Conservation (phyloP, 2,797 vertebrate genomes). For the Orientallactaga sibirica region DNA sequence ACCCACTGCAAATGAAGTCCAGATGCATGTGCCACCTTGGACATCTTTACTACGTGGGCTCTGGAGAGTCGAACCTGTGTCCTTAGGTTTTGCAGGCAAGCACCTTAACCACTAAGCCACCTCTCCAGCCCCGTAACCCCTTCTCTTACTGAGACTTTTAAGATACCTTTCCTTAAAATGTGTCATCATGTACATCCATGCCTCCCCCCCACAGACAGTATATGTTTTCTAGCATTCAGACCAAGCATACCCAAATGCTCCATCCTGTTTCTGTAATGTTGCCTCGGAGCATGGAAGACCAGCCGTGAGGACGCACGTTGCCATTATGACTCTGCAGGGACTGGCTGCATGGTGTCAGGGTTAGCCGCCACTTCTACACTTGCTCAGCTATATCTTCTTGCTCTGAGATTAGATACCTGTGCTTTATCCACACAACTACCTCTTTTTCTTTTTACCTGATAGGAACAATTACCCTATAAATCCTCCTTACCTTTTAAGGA, state of each 20-base stretch:
- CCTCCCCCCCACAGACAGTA: not conserved
- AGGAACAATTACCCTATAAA: not conserved
- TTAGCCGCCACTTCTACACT: not conserved
- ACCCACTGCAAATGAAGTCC: too few relatives aligned
- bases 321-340: not conserved
- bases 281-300: not conserved
- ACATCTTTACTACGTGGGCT: too few relatives aligned
- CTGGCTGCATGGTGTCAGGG: not conserved
- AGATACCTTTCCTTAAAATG: not conserved
- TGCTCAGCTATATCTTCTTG: not conserved
- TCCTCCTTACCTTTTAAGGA: not conserved
- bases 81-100: too few relatives aligned
- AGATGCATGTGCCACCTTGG: too few relatives aligned
- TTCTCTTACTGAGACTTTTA: not conserved
- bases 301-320: not conserved
- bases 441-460: not conserved
- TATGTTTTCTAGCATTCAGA: not conserved
- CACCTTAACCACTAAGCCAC: too few relatives aligned
- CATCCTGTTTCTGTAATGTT: not conserved
- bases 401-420: conserved; percentile 2
- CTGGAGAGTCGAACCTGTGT: too few relatives aligned
- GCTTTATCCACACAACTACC: not conserved
- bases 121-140: too few relatives aligned
- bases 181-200: not conserved
- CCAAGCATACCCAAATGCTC: not conserved